Conservation (phyloP, 2,888 invertebrate genomes). For the Plutella xylostella region DNA sequence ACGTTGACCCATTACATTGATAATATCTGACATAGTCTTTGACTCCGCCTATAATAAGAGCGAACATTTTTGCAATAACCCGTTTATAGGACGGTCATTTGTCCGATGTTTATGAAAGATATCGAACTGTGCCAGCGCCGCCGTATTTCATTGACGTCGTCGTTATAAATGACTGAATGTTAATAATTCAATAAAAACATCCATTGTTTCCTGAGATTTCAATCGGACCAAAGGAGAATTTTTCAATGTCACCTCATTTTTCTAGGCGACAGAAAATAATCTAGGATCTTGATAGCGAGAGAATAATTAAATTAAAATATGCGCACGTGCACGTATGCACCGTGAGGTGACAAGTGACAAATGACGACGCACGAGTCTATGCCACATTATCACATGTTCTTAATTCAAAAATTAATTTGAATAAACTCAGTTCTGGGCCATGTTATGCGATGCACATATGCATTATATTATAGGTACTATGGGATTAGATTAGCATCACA, state of each 20-base stretch:
- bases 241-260: conserved; percentile 2
- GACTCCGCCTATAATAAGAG: conserved; percentile 13
- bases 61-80: conserved; percentile 17
- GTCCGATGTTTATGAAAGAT: conserved; percentile 27
- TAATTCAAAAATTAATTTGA: no score
- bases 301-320: not conserved
- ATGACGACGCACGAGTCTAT: not conserved
- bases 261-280: not conserved
- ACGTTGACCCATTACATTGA: conserved; percentile 38
- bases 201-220: not conserved
- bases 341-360: not conserved
- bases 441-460: no score
- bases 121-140: conserved; percentile 23
- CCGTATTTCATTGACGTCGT: conserved; percentile 22
- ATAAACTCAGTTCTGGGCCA: no score
- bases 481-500: no score
- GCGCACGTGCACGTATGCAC: not conserved
- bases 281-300: not conserved
- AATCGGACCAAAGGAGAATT: not conserved
- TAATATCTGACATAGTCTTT: conserved; percentile 28
- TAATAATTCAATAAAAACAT: conserved; percentile 1
- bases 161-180: conserved; percentile 26
- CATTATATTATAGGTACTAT: no score
- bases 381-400: no score
- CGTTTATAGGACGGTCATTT: conserved; percentile 26